Evolutionary conservation across 2,888 invertebrate genomes (phyloP).

Genomic region (Escarpia spicata): DNA sequence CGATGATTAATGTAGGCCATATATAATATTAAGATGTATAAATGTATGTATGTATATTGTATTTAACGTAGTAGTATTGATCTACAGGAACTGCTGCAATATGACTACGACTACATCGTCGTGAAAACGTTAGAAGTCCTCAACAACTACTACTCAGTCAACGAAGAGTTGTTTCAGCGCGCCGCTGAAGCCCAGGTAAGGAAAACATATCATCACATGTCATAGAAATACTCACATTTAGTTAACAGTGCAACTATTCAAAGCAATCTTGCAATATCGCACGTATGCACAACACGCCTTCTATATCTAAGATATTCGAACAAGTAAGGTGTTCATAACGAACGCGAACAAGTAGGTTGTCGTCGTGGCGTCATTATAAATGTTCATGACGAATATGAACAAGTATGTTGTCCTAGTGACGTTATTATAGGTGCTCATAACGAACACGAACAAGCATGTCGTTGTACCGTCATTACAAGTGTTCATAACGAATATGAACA

Average conservation of each 20-base stretch:
- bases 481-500: background rate
- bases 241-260: background rate
- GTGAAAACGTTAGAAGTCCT: conserved; percentile 62
- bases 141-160: conserved; percentile 64
- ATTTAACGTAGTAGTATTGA: conserved; percentile 19
- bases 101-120: conserved; percentile 64
- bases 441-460: too few species aligned
- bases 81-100: conserved; percentile 60
- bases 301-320: too few species aligned
- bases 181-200: conserved; percentile 61
- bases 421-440: background rate
- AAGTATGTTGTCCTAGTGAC: too few species aligned
- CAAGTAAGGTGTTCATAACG: too few species aligned
- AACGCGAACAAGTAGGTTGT: too few species aligned
- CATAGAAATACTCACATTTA: background rate
- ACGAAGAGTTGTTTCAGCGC: conserved; percentile 62
- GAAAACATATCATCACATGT: background rate
- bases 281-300: too few species aligned
- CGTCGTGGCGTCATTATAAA: background rate
- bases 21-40: too few species aligned
- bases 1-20: too few species aligned
- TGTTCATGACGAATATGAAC: background rate
- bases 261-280: background rate
- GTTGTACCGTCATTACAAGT: background rate
- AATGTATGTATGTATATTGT: background rate